A percentile compares a stretch with the other conserved stretches of the same genome.
Evolutionary conservation across 2,113 vertebrate genomes (phyloP).

Genomic region (Callospermophilus lateralis): DNA sequence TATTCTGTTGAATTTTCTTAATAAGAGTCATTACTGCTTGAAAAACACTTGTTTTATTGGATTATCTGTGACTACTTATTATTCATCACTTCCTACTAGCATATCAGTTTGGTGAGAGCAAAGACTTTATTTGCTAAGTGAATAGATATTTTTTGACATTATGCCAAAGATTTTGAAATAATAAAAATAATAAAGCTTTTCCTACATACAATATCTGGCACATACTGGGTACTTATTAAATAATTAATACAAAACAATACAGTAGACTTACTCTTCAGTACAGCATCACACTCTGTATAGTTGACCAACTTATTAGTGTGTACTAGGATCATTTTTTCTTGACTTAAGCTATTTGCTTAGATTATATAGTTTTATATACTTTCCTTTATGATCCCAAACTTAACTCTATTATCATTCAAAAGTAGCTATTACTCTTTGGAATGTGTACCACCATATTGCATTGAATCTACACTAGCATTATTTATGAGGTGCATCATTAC

Average conservation of each 20-base stretch:
- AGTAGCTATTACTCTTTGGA: constrained; percentile 44
- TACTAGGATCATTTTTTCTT: constrained; percentile 18
- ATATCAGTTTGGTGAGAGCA: not conserved
- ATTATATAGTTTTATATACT: constrained; percentile 13
- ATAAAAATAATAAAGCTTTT: constrained; percentile 31
- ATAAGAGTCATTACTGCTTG: not conserved
- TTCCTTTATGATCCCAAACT: constrained; percentile 18
- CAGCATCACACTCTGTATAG: not conserved
- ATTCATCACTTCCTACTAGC: not conserved
- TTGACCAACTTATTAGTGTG: not conserved
- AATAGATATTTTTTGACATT: constrained; percentile 16
- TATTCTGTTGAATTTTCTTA: constrained; percentile 26
- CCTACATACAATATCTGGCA: not conserved
- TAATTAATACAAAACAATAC: not conserved
- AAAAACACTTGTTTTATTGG: not conserved
- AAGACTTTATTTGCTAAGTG: not conserved
- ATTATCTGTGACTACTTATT: not conserved
- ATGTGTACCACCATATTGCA: not conserved
- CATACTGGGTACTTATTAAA: not conserved
- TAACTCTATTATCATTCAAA: constrained; percentile 27
- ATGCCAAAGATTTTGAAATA: constrained; percentile 37
- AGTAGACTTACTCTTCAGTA: not conserved
- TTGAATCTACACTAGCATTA: not conserved
- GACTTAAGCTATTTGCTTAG: not conserved
- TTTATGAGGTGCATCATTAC: not conserved